Evolutionary conservation across 2,888 invertebrate species (phyloP).

Genomic region (Petrolisthes manimaculis): DNA sequence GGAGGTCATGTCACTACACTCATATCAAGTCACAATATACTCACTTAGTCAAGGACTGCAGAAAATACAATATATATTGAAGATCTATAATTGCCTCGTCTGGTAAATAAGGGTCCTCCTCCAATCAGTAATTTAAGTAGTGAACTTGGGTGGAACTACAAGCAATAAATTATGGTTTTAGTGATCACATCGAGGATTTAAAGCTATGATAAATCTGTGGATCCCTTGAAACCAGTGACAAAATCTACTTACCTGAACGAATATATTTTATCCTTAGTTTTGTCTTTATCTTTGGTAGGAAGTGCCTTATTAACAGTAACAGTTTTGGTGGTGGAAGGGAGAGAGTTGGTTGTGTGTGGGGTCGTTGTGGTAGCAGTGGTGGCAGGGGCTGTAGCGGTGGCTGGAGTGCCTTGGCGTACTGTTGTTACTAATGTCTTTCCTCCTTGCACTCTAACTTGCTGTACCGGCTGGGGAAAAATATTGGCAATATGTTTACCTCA

Average conservation of each 20-base stretch:
- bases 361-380: conserved; percentile 11
- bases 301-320: conserved; percentile 49
- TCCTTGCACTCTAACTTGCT: conserved; percentile 66
- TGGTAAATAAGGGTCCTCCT: no score
- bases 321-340: conserved; percentile 45
- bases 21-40: not conserved
- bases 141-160: no score
- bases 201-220: no score
- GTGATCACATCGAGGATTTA: no score
- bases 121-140: no score
- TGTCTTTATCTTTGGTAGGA: conserved; percentile 60
- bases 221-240: no score
- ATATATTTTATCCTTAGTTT: conserved; percentile 51
- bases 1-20: conserved; percentile 1
- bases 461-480: conserved; percentile 62
- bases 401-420: conserved; percentile 61
- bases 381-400: conserved; percentile 38
- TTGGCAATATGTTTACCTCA: not conserved
- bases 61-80: no score
- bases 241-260: conserved; percentile 40
- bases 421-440: conserved; percentile 66
- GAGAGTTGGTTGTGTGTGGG: conserved; percentile 27
- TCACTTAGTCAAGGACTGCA: no score
- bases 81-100: no score
- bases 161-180: no score